A percentile compares a stretch with the other conserved stretches of the same genome.
phyloP scores from a whole-genome alignment of 2,113 vertebrate genomes.

The Microtus montanus region DNA sequence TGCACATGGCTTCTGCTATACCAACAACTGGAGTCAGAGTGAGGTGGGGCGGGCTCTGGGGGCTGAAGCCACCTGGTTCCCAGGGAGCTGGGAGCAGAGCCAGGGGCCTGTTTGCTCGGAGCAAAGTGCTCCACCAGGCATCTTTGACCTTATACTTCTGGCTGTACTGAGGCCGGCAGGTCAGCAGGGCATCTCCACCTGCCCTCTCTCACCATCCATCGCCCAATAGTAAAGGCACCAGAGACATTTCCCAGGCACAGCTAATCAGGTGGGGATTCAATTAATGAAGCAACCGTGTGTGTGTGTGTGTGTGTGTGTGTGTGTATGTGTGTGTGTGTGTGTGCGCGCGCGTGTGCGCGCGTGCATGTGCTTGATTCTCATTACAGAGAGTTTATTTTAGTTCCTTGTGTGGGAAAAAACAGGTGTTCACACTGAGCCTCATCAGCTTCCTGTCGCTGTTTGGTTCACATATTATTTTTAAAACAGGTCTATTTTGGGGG shows the following conservation, averaged over 20 bases:
- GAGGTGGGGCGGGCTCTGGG: rapidly evolving
- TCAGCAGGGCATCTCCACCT: neutral
- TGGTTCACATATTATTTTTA: conserved; percentile 72
- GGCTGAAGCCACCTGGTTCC: too few relatives aligned
- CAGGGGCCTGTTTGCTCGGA: rapidly evolving
- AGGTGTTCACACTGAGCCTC: conserved; percentile 61
- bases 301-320: neutral
- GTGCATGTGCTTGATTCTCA: conserved; percentile 49
- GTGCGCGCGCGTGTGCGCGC: too few relatives aligned
- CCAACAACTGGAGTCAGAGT: neutral
- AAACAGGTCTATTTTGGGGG: conserved; percentile 57
- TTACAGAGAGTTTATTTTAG: conserved; percentile 70
- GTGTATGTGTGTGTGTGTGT: too few relatives aligned
- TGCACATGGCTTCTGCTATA: rapidly evolving
- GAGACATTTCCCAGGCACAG: neutral
- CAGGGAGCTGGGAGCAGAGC: too few relatives aligned
- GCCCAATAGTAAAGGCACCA: neutral
- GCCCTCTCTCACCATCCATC: neutral
- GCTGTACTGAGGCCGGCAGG: neutral
- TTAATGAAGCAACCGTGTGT: conserved; percentile 63
- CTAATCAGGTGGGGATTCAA: conserved; percentile 55
- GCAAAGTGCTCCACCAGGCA: rapidly evolving
- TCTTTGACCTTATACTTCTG: rapidly evolving
- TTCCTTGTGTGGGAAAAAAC: conserved; percentile 61
- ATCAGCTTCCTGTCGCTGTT: conserved; percentile 64